Evolutionary conservation across 2,113 vertebrate genomes (phyloP), one percentile per base, ranked within the genome.

Genomic region (Cinclus mexicanus): DNA sequence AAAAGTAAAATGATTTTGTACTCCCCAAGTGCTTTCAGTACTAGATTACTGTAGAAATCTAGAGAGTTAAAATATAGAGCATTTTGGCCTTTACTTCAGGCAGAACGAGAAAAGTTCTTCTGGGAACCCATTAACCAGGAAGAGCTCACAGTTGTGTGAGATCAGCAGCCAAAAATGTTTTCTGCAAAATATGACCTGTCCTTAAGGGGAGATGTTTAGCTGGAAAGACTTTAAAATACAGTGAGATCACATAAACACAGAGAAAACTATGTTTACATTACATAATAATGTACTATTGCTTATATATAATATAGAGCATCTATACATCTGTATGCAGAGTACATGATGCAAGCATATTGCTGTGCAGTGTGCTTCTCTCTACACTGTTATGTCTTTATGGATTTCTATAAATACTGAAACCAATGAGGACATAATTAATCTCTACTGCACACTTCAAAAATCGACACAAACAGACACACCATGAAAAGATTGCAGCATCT

Each of bases 121-220:
- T 69, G 71, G 70, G 80, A 92, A 68, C 56, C 89, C 67, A 90
- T 92, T 93, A 97, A 91, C 4, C 1, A 74, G 47, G 52, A 94
- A 95, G 74, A 60, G 61, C 65, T 87, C 65, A 68, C 31, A 79
- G 77, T 79, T 87, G 50, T 31, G 17, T 85, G 53, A 92, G 49
- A 67, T 83, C 83, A 95, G 74, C 76, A 84, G 57, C 29, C 42
- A 83, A 64, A 95, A 93, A 87, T 41, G 28, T 67, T 68, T 65
- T 69, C 35, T 59, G 60, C 59, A 91, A 90, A 88, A 11, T 91
- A 74, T 53, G 60, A 67, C 29, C 37, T 76, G 26, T 70, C 21
- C 57, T 89, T 72, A 78, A 76, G n/a, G 26, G 81, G 26, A 49
- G 31, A 82, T 25, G 14, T 92, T 84, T 64, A 81, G 22, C 56